Evolutionary conservation across 2,113 vertebrate genomes (phyloP), one percentile per base, ranked within the genome.

Genomic region (Pterocles gutturalis): DNA sequence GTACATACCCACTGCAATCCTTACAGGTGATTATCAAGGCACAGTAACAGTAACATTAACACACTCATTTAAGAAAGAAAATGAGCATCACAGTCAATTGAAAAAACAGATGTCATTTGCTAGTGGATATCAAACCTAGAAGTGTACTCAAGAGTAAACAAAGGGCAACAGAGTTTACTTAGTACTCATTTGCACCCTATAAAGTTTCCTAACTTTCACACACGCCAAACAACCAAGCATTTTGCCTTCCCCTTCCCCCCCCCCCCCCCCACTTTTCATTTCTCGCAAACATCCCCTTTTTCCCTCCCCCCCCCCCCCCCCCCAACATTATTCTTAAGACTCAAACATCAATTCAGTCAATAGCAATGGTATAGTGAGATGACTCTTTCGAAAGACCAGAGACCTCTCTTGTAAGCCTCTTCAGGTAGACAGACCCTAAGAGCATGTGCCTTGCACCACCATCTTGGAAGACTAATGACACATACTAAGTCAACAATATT

Each of bases 401-500:
- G 49, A 76, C 13, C 28, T 83, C 64, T 78, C 81, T 17, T 58
- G 25, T 54, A 95, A 79, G 77, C n/a, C 31, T 73, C 46, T 90
- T 79, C 20, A 20, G 17, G 25, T 7, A 93, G 78, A 62, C 15
- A 85, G 62, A 83, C 28, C 38, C 41, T 57, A 76, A 49, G n/a
- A 91, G 54, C n/a, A 72, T 3, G 3, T 22, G 58, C n/a, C 85
- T 86, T 73, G 55, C 60, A 77, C 57, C 81, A 93, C 53, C 5
- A 7, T 65, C 61, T 62, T 94, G 31, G 60, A 94, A 95, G 84
- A 96, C 88, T 92, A 93, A 94, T 90, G 82, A 61, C 33, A 86
- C 31, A 48, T 70, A 81, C 41, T 77, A 88, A 88, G 79, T 93
- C 82, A 96, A 96, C 90, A 96, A 46, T 73, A 91, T 76, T 90